Evolutionary conservation across 2,797 vertebrate genomes (phyloP).

Genomic region (Hapalemur alaotrensis): DNA sequence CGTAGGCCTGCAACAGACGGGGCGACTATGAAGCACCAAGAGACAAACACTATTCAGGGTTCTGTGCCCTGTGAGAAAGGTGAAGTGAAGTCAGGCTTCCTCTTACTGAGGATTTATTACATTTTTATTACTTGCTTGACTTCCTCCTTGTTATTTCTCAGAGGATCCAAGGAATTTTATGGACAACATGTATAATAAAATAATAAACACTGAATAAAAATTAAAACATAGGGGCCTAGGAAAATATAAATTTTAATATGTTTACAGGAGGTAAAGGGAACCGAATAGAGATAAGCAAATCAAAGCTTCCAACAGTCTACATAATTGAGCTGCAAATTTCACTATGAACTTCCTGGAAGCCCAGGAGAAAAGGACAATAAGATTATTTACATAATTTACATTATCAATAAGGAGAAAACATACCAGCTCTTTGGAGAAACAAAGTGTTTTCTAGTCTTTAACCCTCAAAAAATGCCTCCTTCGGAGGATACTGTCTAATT

Average conservation of each 20-base stretch:
- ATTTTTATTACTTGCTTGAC: neutral
- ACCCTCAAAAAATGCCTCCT: neutral
- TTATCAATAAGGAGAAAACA: neutral
- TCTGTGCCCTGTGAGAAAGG: neutral
- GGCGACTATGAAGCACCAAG: neutral
- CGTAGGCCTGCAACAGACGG: conserved; percentile 89
- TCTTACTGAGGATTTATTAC: neutral
- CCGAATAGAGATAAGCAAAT: neutral
- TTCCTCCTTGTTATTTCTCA: neutral
- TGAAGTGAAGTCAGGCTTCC: neutral
- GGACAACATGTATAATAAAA: neutral
- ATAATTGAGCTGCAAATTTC: neutral
- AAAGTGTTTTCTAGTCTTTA: conserved; percentile 19
- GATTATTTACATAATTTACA: neutral
- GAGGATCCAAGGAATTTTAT: neutral
- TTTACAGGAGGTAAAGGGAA: neutral
- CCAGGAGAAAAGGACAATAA: neutral
- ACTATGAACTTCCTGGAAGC: neutral
- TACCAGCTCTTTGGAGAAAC: neutral
- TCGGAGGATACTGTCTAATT: neutral
- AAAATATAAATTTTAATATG: neutral
- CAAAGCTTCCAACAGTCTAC: neutral
- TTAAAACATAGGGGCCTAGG: neutral
- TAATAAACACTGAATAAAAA: neutral
- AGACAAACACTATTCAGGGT: neutral